phyloP scores from a whole-genome alignment of 2,113 vertebrate species.

The Atherinomorus stipes region DNA sequence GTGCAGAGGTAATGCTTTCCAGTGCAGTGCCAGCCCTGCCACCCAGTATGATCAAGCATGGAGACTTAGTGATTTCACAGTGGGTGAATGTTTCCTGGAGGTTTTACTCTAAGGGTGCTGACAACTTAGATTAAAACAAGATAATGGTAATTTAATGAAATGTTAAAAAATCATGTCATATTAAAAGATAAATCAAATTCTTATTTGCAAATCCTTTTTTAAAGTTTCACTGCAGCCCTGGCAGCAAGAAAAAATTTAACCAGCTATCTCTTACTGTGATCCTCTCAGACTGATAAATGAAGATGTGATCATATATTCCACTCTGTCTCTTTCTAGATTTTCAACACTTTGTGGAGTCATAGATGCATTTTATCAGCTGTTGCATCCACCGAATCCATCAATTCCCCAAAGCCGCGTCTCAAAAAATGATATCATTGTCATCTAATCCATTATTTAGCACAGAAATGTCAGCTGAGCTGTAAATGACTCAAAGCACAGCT shows the following conservation, averaged over 20 bases:
- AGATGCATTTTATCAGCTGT: slow-evolving; percentile 63
- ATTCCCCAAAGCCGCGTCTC: slow-evolving; percentile 29
- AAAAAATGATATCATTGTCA: slow-evolving; percentile 71
- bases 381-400: slow-evolving; percentile 44
- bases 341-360: slow-evolving; percentile 43
- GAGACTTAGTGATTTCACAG: slow-evolving; percentile 57
- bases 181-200: not conserved
- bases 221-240: not conserved
- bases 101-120: slow-evolving; percentile 33
- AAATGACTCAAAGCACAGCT: slow-evolving; percentile 80
- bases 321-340: slow-evolving; percentile 34
- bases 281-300: slow-evolving; percentile 32
- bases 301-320: slow-evolving; percentile 10
- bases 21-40: slow-evolving; percentile 74
- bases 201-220: slow-evolving; percentile 7
- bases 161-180: slow-evolving; percentile 26
- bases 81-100: slow-evolving; percentile 62
- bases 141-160: slow-evolving; percentile 22
- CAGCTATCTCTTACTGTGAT: slow-evolving; percentile 5
- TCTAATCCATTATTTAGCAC: slow-evolving; percentile 65
- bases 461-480: slow-evolving; percentile 68
- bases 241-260: slow-evolving; percentile 6
- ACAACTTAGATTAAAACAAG: slow-evolving; percentile 38
- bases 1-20: slow-evolving; percentile 71
- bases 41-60: slow-evolving; percentile 71